Conservation (phyloP, 2,797 vertebrate genomes). For the Trachops cirrhosus region DNA sequence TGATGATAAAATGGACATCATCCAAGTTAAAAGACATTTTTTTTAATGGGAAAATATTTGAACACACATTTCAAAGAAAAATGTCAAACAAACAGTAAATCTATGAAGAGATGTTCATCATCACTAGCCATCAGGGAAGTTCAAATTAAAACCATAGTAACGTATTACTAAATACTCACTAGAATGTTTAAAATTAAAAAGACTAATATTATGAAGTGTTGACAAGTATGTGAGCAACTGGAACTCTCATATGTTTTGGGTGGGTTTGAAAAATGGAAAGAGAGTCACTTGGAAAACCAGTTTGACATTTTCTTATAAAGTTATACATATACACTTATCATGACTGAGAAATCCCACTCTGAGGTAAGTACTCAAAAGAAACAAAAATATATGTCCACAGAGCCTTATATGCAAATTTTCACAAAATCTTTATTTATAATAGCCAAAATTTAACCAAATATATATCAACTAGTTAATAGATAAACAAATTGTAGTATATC, state of each 20-base stretch:
- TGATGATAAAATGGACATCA: not conserved
- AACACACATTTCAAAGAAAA: not conserved
- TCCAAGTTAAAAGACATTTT: not conserved
- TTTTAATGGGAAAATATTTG: not conserved
- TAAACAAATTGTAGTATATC: not conserved
- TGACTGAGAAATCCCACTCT: not conserved
- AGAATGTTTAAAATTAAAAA: not conserved
- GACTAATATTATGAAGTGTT: not conserved
- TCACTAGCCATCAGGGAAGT: not conserved
- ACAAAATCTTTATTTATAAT: not conserved
- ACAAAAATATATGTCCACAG: no score
- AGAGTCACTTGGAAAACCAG: not conserved
- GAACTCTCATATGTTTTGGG: not conserved
- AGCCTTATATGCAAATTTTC: not conserved
- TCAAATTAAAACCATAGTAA: not conserved
- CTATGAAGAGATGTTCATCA: not conserved
- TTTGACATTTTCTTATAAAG: not conserved
- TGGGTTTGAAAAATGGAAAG: not conserved
- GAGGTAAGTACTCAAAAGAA: no score
- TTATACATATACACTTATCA: not conserved
- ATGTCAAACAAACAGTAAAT: not conserved
- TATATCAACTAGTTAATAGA: not conserved
- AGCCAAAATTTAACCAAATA: not conserved
- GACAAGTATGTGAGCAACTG: not conserved
- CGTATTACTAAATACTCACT: not conserved